Percentiles rank a stretch among this genome's conserved stretches.
Evolutionary conservation across 2,888 invertebrate species (phyloP).

Genomic region (Zeuzera pyrina): DNA sequence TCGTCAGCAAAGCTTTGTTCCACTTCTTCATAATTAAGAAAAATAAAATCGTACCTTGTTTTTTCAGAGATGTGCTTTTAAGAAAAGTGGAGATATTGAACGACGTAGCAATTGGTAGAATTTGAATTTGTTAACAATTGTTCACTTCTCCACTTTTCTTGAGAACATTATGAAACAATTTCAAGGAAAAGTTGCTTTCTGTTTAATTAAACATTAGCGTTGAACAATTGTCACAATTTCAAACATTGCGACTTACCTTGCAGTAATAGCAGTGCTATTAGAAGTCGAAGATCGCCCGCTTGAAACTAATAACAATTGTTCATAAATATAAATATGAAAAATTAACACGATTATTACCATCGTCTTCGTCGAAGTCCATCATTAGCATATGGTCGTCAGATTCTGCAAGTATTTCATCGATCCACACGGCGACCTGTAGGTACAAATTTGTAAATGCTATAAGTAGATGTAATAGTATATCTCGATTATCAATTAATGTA

Average conservation of each 20-base stretch:
- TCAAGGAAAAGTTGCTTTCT: conserved; percentile 1
- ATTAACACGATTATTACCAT: conserved; percentile 34
- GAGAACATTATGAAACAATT: conserved; percentile 13
- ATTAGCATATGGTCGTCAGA: conserved; percentile 63
- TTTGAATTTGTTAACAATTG: conserved; percentile 36
- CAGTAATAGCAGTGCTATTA: too few species aligned
- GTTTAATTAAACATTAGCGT: conserved; percentile 7
- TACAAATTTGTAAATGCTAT: neutral
- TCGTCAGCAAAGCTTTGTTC: conserved; percentile 28
- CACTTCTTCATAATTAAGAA: conserved; percentile 39
- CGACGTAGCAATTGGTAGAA: neutral
- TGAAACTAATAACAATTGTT: conserved; percentile 38
- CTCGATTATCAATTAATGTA: too few species aligned
- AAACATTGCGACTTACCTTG: conserved; percentile 14
- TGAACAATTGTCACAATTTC: conserved; percentile 49
- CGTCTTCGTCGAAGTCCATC: conserved; percentile 66
- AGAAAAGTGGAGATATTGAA: conserved; percentile 24
- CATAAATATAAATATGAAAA: conserved; percentile 6
- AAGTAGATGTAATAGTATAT: too few species aligned
- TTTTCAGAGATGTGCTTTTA: conserved; percentile 14
- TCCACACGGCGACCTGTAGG: conserved; percentile 55
- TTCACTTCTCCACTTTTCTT: conserved; percentile 18
- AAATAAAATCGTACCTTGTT: conserved; percentile 10
- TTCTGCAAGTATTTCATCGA: conserved; percentile 55
- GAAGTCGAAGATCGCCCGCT: conserved; percentile 8